phyloP scores from a whole-genome alignment of 1,140 invertebrate species.

The Macrobrachium rosenbergii region DNA sequence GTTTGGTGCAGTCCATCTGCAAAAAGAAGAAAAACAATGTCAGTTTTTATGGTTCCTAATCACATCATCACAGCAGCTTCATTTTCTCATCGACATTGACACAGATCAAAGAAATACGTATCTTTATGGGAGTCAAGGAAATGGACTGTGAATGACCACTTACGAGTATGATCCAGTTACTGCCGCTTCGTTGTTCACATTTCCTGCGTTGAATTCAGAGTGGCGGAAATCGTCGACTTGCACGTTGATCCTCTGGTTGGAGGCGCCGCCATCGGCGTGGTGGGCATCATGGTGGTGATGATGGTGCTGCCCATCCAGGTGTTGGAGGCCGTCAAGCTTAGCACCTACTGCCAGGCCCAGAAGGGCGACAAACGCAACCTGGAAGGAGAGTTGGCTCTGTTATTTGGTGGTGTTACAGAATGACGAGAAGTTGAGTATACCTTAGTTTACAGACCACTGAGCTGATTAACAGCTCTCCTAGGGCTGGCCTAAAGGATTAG shows the following conservation, averaged over 20 bases:
- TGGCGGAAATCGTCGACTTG: conserved; percentile 13
- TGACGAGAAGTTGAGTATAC: no score
- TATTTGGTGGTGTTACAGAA: no score
- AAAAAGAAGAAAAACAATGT: not conserved
- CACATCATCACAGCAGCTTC: not conserved
- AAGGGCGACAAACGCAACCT: not conserved
- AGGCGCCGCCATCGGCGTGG: not conserved
- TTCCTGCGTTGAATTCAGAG: not conserved
- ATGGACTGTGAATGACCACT: not conserved
- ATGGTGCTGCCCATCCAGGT: not conserved
- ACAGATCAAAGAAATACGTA: not conserved
- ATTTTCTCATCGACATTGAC: not conserved
- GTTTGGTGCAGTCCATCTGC: conserved; percentile 51
- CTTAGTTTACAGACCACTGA: no score
- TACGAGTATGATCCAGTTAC: conserved; percentile 39
- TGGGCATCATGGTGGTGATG: not conserved
- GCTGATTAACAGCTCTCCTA: no score
- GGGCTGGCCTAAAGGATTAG: no score
- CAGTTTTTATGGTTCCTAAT: not conserved
- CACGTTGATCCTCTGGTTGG: conserved; percentile 7
- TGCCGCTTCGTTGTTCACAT: not conserved
- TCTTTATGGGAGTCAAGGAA: not conserved
- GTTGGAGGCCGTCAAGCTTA: conserved; percentile 3
- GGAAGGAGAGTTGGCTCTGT: not conserved
- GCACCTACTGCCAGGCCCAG: conserved; percentile 8